Evolutionary conservation across 2,797 vertebrate species (phyloP).

Genomic region (Onychomys torridus): DNA sequence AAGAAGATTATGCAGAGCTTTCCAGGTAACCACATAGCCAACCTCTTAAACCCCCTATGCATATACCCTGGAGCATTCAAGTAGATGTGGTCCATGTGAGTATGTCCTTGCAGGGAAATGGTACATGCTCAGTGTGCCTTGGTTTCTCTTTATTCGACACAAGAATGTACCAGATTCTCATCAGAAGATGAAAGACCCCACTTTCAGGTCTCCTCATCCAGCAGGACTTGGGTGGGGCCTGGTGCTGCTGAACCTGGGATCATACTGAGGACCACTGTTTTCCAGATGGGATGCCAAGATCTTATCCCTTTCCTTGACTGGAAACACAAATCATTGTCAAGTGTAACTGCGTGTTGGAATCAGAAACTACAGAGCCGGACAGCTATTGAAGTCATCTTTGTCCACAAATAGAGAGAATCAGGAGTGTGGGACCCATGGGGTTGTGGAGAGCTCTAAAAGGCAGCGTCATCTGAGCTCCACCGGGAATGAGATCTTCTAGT

Average conservation of each 20-base stretch:
- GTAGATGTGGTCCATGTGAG: not conserved
- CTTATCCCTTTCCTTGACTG: not conserved
- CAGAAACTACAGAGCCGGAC: not conserved
- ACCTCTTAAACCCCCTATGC: not conserved
- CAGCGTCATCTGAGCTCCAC: not conserved
- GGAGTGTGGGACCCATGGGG: accelerated
- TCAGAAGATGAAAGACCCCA: not conserved
- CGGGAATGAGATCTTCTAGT: not conserved
- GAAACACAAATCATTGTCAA: not conserved
- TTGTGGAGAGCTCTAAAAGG: not conserved
- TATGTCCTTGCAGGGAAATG: not conserved
- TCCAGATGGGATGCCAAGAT: not conserved
- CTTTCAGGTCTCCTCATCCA: not conserved
- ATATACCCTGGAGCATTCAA: not conserved
- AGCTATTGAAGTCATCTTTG: not conserved
- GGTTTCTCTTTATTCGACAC: not conserved
- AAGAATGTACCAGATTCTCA: not conserved
- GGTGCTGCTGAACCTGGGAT: not conserved
- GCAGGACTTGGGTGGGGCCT: not conserved
- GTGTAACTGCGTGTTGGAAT: not conserved
- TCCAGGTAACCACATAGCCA: not conserved
- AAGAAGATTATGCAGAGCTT: constrained; percentile 29
- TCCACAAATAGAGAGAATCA: not conserved
- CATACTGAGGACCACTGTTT: not conserved
- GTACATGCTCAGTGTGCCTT: not conserved